These are phyloP conservation scores for Brachionus calyciflorus DNA, from an alignment of 1,140 invertebrate genomes.

Conservation along the genomic window DNA sequence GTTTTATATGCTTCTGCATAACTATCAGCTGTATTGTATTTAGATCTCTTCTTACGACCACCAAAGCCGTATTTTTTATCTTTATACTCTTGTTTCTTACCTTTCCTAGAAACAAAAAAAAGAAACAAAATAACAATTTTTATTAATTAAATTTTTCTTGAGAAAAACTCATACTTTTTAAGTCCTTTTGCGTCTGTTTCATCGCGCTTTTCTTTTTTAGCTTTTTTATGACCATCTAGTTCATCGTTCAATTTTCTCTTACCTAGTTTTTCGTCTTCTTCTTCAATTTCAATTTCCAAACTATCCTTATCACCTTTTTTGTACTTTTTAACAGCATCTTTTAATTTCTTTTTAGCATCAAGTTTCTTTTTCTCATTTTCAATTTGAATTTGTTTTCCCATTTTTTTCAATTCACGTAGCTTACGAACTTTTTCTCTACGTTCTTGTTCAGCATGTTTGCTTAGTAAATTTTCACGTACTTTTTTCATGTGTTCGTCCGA, in stretches of 20 bases:
- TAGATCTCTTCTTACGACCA: slow-evolving; percentile 84
- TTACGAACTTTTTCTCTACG: slow-evolving; percentile 44
- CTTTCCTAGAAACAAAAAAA: slow-evolving; percentile 43
- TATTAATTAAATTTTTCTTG: not conserved
- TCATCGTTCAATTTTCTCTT: slow-evolving; percentile 23
- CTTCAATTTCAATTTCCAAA: slow-evolving; percentile 49
- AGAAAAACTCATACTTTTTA: not conserved
- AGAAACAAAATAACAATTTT: not conserved
- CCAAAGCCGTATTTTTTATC: slow-evolving; percentile 90
- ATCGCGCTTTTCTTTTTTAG: not conserved
- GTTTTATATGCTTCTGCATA: slow-evolving; percentile 49
- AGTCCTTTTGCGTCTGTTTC: slow-evolving; percentile 1
- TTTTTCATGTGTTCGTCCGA: slow-evolving; percentile 96
- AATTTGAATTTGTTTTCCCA: slow-evolving; percentile 42
- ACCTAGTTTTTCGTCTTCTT: slow-evolving; percentile 46
- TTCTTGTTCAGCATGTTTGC: slow-evolving; percentile 20
- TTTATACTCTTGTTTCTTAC: slow-evolving; percentile 56
- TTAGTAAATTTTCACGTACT: slow-evolving; percentile 55
- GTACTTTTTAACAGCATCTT: slow-evolving; percentile 33
- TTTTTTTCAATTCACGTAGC: slow-evolving; percentile 36
- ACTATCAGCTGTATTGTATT: slow-evolving; percentile 81
- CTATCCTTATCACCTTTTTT: slow-evolving; percentile 44
- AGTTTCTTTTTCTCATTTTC: slow-evolving; percentile 20
- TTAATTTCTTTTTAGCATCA: slow-evolving; percentile 33
- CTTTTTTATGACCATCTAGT: slow-evolving; percentile 7